A percentile compares a stretch with the other conserved stretches of the same genome.
Conservation (phyloP, 2,888 invertebrate species). For the Polia nebulosa region DNA sequence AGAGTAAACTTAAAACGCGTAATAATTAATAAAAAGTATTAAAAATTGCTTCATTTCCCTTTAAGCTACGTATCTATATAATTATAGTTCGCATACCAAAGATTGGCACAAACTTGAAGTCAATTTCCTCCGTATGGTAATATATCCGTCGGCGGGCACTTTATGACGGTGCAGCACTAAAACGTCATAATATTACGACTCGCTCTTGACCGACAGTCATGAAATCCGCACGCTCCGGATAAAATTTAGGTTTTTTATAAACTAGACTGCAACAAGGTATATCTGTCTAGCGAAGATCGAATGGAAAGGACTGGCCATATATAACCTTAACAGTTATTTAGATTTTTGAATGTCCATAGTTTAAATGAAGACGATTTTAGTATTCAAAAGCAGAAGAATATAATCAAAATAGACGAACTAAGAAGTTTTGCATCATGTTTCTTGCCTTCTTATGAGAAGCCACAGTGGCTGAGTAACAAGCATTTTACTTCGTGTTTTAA, state of each 20-base stretch:
- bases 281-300: neutral
- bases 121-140: constrained; percentile 34
- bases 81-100: neutral
- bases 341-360: no score
- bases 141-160: constrained; percentile 21
- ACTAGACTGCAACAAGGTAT: constrained; percentile 20
- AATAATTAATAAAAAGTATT: neutral
- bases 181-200: constrained; percentile 39
- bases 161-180: constrained; percentile 46
- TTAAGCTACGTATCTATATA: neutral
- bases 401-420: no score
- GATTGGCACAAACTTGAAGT: constrained; percentile 20
- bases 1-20: no score
- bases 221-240: constrained; percentile 17
- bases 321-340: no score
- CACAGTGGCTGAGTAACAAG: no score
- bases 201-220: constrained; percentile 43
- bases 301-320: neutral
- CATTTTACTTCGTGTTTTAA: neutral
- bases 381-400: no score
- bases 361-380: no score
- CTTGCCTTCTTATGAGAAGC: no score
- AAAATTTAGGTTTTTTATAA: constrained; percentile 13
- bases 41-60: constrained; percentile 4
- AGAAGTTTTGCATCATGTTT: no score